A percentile compares a stretch with the other conserved stretches of the same genome.
Evolutionary conservation across 2,797 vertebrate genomes (phyloP).

Genomic region (Uromys caudimaculatus): DNA sequence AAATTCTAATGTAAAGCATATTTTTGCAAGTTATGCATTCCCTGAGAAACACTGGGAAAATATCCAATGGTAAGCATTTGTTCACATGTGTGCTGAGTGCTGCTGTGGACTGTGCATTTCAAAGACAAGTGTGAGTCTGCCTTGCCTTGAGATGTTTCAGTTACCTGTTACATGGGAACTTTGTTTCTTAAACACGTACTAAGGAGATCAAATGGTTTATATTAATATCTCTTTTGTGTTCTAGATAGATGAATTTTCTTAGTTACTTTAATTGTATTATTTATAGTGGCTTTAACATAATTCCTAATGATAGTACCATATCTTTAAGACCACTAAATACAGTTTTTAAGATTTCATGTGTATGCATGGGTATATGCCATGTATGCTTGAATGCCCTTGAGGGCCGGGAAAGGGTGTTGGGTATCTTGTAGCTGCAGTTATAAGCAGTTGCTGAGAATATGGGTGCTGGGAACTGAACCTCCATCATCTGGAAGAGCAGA

Average conservation of each 20-base stretch:
- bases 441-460: neutral
- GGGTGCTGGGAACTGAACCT: neutral
- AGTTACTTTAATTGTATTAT: neutral
- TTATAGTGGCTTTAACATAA: neutral
- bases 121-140: conserved; percentile 14
- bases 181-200: neutral
- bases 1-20: neutral
- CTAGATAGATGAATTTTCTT: neutral
- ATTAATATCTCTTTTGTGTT: neutral
- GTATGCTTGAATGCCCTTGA: neutral
- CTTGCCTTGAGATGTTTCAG: neutral
- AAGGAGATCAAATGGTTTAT: neutral
- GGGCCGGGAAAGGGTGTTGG: neutral
- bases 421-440: neutral
- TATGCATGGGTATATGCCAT: neutral
- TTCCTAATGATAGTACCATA: neutral
- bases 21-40: neutral
- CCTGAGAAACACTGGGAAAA: neutral
- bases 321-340: neutral
- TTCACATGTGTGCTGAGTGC: neutral
- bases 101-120: neutral
- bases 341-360: neutral
- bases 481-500: neutral
- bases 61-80: neutral
- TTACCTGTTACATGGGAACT: conserved; percentile 12